A percentile compares a stretch with the other conserved stretches of the same genome.
phyloP scores from a whole-genome alignment of 2,797 vertebrate genomes.

The Cephalopachus bancanus region DNA sequence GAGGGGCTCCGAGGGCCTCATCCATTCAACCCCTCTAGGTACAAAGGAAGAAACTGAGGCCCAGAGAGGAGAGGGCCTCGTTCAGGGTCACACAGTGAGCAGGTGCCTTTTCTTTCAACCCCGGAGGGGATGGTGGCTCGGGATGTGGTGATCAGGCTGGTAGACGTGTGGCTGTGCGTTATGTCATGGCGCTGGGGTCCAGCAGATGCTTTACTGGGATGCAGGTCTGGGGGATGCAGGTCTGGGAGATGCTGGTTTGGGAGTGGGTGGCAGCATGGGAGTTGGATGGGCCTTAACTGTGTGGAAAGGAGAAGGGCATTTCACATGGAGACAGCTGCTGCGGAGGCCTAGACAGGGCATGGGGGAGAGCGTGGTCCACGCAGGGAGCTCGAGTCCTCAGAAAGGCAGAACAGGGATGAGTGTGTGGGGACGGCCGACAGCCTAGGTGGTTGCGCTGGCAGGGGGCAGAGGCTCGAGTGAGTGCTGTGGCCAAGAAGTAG shows the following conservation, averaged over 20 bases:
- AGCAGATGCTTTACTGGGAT: background rate
- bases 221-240: no score
- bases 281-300: background rate
- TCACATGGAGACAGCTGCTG: no score
- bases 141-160: background rate
- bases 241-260: background rate
- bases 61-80: background rate
- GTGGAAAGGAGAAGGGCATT: no score
- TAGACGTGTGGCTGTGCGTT: background rate
- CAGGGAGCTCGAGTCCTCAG: rapidly evolving
- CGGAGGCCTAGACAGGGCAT: rapidly evolving
- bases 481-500: background rate
- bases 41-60: background rate
- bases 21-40: background rate
- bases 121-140: background rate
- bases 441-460: rapidly evolving
- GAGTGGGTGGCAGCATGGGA: background rate
- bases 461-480: background rate
- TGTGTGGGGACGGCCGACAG: rapidly evolving
- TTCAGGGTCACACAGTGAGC: background rate
- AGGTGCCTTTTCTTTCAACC: background rate
- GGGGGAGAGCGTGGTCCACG: rapidly evolving
- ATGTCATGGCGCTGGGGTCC: rapidly evolving
- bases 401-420: background rate
- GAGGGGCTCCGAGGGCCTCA: background rate